Conservation (phyloP, 2,797 vertebrate species). For the Trachurus trachurus region DNA sequence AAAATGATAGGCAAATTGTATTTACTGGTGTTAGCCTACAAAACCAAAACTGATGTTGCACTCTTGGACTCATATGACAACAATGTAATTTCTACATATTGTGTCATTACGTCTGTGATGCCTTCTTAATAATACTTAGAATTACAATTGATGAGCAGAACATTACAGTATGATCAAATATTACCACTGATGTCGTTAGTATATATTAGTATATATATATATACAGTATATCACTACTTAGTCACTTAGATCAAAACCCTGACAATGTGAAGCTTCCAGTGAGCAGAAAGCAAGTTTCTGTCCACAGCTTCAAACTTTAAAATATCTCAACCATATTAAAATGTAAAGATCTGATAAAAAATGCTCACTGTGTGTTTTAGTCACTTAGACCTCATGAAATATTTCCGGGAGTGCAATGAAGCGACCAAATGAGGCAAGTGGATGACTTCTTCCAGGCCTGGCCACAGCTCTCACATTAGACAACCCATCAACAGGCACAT, state of each 20-base stretch:
- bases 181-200: neutral
- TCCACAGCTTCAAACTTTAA: conserved; percentile 71
- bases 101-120: neutral
- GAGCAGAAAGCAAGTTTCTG: conserved; percentile 45
- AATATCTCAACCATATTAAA: conserved; percentile 82
- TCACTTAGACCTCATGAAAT: conserved; percentile 89
- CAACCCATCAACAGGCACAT: conserved; percentile 84
- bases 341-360: conserved; percentile 82
- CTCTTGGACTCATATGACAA: neutral
- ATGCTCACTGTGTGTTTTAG: conserved; percentile 85
- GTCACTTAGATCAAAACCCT: conserved; percentile 7
- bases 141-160: neutral
- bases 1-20: no score
- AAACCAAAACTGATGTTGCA: neutral
- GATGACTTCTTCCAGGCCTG: conserved; percentile 78
- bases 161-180: neutral
- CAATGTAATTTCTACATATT: neutral
- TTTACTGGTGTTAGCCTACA: neutral
- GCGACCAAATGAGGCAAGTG: conserved; percentile 79
- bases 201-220: neutral
- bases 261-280: conserved; percentile 28
- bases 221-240: neutral
- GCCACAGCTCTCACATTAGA: conserved; percentile 81
- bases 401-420: conserved; percentile 86
- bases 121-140: neutral